A percentile compares a stretch with the other conserved stretches of the same genome.
These are phyloP conservation scores for Aphodius granarius DNA, from an alignment of 2,888 invertebrate genomes.

Conservation along the genomic window DNA sequence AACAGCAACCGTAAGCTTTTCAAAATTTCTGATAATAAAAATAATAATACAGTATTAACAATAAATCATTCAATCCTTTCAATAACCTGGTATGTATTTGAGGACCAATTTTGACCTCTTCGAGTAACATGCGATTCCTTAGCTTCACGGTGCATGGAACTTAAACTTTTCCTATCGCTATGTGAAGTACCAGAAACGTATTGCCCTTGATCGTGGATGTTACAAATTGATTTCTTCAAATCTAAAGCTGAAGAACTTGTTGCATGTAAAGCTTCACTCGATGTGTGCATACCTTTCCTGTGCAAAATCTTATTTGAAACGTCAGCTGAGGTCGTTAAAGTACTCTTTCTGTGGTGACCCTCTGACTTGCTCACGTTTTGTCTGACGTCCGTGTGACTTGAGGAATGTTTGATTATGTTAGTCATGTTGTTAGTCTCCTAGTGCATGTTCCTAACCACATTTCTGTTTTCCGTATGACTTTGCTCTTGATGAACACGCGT, in stretches of 20 bases:
- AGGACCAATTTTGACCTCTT: constrained; percentile 59
- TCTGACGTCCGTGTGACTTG: constrained; percentile 34
- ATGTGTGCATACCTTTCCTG: constrained; percentile 69
- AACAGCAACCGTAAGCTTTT: background rate
- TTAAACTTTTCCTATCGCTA: constrained; percentile 75
- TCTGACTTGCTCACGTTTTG: constrained; percentile 35
- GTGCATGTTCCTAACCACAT: constrained; percentile 31
- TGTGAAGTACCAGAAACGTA: constrained; percentile 67
- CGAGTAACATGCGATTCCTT: constrained; percentile 54
- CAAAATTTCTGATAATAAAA: background rate
- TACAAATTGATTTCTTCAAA: constrained; percentile 78
- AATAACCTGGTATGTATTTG: constrained; percentile 49
- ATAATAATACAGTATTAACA: background rate
- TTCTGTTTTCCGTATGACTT: constrained; percentile 34
- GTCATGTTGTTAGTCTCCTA: constrained; percentile 35
- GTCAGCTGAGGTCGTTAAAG: constrained; percentile 74
- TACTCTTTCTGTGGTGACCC: constrained; percentile 70
- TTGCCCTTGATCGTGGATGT: constrained; percentile 73
- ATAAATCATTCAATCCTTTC: constrained; percentile 54
- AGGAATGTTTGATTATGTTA: constrained; percentile 37
- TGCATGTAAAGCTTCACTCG: constrained; percentile 73
- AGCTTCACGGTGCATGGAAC: constrained; percentile 74
- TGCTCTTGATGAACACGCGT: constrained; percentile 43
- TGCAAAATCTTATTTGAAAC: constrained; percentile 77
- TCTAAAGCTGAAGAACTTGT: constrained; percentile 75